These are phyloP conservation scores for Electrona antarctica DNA, from an alignment of 2,113 vertebrate species.

Conservation along the genomic window DNA sequence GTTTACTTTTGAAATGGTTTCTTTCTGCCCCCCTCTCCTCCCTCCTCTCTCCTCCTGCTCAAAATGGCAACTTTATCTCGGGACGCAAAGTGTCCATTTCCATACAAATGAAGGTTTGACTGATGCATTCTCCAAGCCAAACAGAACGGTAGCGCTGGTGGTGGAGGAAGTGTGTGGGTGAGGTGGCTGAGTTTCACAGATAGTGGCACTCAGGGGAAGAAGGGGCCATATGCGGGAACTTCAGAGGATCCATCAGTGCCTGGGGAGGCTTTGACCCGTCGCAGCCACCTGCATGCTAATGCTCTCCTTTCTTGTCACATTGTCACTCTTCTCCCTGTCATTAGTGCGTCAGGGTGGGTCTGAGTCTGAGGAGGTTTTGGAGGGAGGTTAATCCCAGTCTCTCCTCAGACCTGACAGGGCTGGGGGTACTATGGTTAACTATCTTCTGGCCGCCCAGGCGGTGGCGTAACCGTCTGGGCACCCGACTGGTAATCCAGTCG, in stretches of 20 bases:
- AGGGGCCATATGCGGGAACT: conserved; percentile 22
- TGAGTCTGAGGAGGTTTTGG: not conserved
- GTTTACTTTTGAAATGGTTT: conserved; percentile 52
- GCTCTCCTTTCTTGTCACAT: conserved; percentile 46
- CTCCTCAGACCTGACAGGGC: too few relatives aligned
- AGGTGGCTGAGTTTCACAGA: conserved; percentile 17
- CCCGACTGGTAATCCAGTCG: too few relatives aligned
- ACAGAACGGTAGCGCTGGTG: conserved; percentile 28
- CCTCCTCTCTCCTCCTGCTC: conserved; percentile 1
- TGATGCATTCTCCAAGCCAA: conserved; percentile 24
- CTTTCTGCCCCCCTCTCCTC: not conserved
- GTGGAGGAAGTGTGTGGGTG: not conserved
- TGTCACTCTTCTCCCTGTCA: conserved; percentile 50
- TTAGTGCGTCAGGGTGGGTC: too few relatives aligned
- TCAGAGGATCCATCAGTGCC: conserved; percentile 60
- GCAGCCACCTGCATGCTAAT: conserved; percentile 60
- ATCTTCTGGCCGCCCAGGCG: too few relatives aligned
- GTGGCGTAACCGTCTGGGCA: too few relatives aligned
- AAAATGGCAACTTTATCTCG: conserved; percentile 48
- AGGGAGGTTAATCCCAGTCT: not conserved
- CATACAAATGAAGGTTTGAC: conserved; percentile 60
- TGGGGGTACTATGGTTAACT: too few relatives aligned
- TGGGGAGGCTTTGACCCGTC: conserved; percentile 55
- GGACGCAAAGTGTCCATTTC: conserved; percentile 32
- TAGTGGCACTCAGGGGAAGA: conserved; percentile 20